phyloP scores from a whole-genome alignment of 2,797 vertebrate species.

The Ambastaia sidthimunki region DNA sequence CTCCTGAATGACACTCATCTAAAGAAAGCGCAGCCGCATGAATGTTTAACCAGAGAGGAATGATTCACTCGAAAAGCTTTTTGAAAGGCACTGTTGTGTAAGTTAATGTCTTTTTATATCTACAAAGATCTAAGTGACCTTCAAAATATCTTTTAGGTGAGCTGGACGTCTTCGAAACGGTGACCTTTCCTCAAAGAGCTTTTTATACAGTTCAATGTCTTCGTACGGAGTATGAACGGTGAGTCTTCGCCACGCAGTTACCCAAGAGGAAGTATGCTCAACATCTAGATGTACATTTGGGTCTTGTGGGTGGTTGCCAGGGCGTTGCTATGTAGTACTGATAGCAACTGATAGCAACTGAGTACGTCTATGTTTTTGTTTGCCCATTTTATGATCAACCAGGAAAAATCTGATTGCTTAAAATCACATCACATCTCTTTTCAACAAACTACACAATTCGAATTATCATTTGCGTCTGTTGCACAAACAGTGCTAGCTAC shows the following conservation, averaged over 20 bases:
- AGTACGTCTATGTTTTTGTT: too few relatives aligned
- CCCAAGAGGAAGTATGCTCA: not conserved
- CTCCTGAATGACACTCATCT: not conserved
- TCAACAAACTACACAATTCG: too few relatives aligned
- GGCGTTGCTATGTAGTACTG: too few relatives aligned
- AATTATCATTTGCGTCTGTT: too few relatives aligned
- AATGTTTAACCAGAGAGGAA: conserved; percentile 9
- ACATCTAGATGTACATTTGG: too few relatives aligned
- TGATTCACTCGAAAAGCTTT: not conserved
- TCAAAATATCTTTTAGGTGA: conserved; percentile 6
- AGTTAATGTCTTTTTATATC: not conserved
- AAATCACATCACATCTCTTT: too few relatives aligned
- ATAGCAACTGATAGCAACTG: too few relatives aligned
- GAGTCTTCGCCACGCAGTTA: not conserved
- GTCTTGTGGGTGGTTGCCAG: too few relatives aligned
- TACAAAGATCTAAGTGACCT: not conserved
- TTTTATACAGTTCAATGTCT: not conserved
- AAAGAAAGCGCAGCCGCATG: conserved; percentile 1
- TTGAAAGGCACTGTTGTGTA: not conserved
- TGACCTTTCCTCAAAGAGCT: not conserved
- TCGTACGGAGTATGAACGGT: not conserved
- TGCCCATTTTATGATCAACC: too few relatives aligned
- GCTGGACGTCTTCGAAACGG: not conserved
- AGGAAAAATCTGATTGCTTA: too few relatives aligned
- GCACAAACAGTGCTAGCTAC: too few relatives aligned